A percentile compares a stretch with the other conserved stretches of the same genome.
Conservation (phyloP, 2,113 vertebrate genomes). For the Crypturellus undulatus region DNA sequence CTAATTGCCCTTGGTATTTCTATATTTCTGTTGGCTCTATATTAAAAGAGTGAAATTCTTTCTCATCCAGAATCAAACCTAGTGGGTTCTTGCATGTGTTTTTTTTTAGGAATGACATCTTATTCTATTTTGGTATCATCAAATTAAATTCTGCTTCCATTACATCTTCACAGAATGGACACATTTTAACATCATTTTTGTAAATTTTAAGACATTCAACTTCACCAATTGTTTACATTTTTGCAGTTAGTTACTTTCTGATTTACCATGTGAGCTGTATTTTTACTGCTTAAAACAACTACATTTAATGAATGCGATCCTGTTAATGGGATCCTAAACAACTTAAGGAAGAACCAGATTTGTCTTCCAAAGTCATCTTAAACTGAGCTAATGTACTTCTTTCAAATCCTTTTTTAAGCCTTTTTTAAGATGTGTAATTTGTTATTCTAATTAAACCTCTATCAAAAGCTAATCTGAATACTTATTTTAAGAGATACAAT, state of each 20-base stretch:
- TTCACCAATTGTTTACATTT: background rate
- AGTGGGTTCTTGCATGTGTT: accelerated
- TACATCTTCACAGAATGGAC: background rate
- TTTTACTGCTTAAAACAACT: background rate
- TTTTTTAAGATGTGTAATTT: background rate
- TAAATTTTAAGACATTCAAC: background rate
- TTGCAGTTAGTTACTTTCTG: background rate
- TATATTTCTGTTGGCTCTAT: background rate
- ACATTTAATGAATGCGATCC: background rate
- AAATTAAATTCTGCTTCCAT: background rate
- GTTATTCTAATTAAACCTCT: background rate
- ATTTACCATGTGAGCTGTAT: background rate
- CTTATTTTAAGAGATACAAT: background rate
- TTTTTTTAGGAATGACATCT: background rate
- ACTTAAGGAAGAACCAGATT: background rate
- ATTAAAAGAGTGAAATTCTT: background rate
- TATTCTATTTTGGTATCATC: background rate
- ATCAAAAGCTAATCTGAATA: background rate
- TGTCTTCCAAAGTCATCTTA: background rate
- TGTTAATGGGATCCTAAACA: background rate
- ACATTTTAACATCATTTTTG: background rate
- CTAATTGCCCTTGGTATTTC: background rate
- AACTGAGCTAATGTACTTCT: background rate
- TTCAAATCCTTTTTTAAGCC: background rate
- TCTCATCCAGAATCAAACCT: background rate